Base-by-base conservation (phyloP, 2,888 invertebrate species). In the Atethmia centrago region DNA sequence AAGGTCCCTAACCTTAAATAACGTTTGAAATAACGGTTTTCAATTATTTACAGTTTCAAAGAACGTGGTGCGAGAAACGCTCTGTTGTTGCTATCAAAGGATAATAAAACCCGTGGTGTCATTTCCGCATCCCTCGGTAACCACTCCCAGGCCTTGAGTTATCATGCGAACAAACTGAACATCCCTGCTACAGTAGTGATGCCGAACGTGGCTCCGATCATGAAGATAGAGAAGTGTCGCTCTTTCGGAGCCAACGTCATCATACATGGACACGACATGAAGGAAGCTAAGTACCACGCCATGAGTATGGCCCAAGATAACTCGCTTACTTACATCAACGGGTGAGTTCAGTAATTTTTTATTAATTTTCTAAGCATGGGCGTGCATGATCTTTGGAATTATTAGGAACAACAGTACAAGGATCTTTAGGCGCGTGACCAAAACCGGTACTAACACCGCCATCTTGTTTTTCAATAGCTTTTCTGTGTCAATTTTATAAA, bases 41-140 rank as follows among this genome's bases (percentile, higher is more conserved):
- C 4, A 51, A 63, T 76, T 40, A 49, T 78, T 83, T 91, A 62
- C 90, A 98, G 99, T 93, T 99, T 99, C 92, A 99, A 99, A 93
- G 99, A 99, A 92, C 97, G 99, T 79, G 99, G 99, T 1, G 99
- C 99, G 0, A 96, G 99, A 25, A 98, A 98, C 90, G 98, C 98
- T 0, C 94, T 99, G 63, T 93, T 98, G 63, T 98, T 98, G 92
- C 95, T 99, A 5, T 94, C 97, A 2, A 96, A 97, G 71, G 98
- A 98, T 53, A 97, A 98, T 86, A 98, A 97, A 89, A 93, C 95
- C 71, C 95, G 93, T 5, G 99, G 99, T 2, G 99, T 99, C 0
- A 98, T 99, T 75, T 98, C 99, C 0, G 99, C 99, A 0, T 99
- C 99, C 0, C 97, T 99, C 70, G 99, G 99, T 0, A 99, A 99